These are phyloP conservation scores for Hypsibius dujardini DNA, from an alignment of 1,140 invertebrate genomes.

Conservation along the genomic window DNA sequence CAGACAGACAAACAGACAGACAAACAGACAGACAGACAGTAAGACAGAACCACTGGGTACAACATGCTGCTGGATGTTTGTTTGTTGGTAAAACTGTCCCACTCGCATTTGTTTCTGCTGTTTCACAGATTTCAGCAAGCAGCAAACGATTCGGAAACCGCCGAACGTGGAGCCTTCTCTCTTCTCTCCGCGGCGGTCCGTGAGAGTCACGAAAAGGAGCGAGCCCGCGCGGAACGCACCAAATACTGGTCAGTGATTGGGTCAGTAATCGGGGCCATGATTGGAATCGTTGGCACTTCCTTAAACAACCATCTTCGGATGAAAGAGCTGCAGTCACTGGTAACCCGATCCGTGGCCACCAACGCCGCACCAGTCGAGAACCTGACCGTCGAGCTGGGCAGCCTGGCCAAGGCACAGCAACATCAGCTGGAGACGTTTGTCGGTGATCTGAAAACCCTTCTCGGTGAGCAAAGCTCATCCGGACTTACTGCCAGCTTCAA, in stretches of 20 bases:
- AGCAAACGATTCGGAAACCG: constrained; percentile 29
- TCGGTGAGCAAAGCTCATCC: constrained; percentile 2
- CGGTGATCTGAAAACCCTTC: constrained; percentile 23
- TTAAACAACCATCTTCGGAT: constrained; percentile 47
- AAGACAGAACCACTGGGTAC: constrained; percentile 28
- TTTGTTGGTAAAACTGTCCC: background rate
- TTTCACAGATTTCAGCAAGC: background rate
- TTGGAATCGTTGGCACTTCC: constrained; percentile 47
- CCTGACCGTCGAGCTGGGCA: constrained; percentile 24
- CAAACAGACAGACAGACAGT: constrained; percentile 18
- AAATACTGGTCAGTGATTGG: constrained; percentile 60
- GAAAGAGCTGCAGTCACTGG: constrained; percentile 44
- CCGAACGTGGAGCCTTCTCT: constrained; percentile 47
- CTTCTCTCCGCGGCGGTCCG: constrained; percentile 47
- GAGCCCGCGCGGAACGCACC: constrained; percentile 50
- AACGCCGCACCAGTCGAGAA: constrained; percentile 25
- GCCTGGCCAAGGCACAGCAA: constrained; percentile 26
- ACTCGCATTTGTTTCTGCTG: too few relatives aligned
- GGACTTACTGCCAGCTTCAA: background rate
- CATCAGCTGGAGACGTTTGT: constrained; percentile 27
- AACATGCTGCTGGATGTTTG: background rate
- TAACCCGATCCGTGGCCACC: constrained; percentile 32
- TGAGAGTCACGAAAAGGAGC: constrained; percentile 51
- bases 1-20: too few relatives aligned
- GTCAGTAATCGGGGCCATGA: constrained; percentile 46